Evolutionary conservation across 2,113 vertebrate genomes (phyloP).

Genomic region (Tenebrosternarchus preto): DNA sequence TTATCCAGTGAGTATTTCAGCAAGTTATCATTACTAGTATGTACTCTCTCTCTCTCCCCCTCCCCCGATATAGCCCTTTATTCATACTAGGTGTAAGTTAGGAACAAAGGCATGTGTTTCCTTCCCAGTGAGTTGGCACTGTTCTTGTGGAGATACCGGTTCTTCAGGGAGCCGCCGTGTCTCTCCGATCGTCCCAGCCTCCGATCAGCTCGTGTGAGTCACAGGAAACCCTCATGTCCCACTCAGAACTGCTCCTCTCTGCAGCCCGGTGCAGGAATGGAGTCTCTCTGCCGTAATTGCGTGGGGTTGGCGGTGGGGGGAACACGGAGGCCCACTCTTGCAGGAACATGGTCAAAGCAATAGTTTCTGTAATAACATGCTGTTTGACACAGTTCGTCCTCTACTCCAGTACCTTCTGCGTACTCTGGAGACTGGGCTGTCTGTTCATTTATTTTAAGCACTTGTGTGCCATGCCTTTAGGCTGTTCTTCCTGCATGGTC

Average conservation of each 20-base stretch:
- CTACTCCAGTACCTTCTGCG: background rate
- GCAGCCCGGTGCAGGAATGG: too few species aligned
- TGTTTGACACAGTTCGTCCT: background rate
- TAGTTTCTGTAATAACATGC: background rate
- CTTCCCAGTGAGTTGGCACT: too few species aligned
- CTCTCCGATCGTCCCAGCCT: too few species aligned
- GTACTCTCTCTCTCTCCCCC: too few species aligned
- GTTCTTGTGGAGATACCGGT: too few species aligned
- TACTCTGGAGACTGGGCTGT: conserved; percentile 42
- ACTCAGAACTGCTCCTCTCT: background rate
- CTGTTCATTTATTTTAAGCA: conserved; percentile 60
- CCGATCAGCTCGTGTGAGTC: background rate
- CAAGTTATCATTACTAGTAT: too few species aligned
- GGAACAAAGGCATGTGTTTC: too few species aligned
- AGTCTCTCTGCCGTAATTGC: background rate
- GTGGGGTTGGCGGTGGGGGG: background rate
- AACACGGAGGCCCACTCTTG: background rate
- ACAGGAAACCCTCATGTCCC: background rate
- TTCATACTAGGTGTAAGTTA: too few species aligned
- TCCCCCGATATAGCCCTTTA: too few species aligned
- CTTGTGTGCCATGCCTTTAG: conserved; percentile 61
- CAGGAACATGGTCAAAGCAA: background rate
- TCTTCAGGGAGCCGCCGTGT: too few species aligned
- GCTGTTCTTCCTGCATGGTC: conserved; percentile 60
- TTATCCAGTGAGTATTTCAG: too few species aligned